Evolutionary conservation across 2,888 invertebrate species (phyloP), one percentile per base, ranked within the genome.

Genomic region (Melieria picta): DNA sequence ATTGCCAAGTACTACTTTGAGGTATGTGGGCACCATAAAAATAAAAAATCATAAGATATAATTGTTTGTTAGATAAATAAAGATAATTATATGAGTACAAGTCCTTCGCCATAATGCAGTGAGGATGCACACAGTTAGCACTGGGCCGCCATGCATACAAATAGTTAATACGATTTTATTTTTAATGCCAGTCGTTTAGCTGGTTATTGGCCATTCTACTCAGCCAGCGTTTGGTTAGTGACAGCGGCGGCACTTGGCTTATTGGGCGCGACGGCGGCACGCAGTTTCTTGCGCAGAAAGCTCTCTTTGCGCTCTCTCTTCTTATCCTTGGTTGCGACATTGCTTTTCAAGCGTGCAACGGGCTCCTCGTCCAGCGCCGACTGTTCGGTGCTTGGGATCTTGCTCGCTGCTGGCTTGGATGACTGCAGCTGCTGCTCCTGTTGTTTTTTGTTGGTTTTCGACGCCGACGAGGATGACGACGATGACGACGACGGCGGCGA

Each of bases 231-330:
- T 74, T 73, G 66, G 75, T 78, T 77, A 84, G 83, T 81, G 75
- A 80, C 79, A 77, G 74, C 62, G 76, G 81, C 79, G 73, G 78
- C 76, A 67, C 77, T 77, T 64, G 76, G 74, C 58, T 80, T 85
- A 76, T 72, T 83, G 71, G 79, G 81, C 77, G 82, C 79, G 81
- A 87, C 84, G 77, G 82, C 81, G 78, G 87, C 84, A 77, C 82
- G 83, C 77, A 86, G 83, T 60, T 84, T 88, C 83, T 87, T 87
- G 75, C 86, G 87, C 75, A 88, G 82, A 80, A 88, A 88, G 83
- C 88, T 89, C 77, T 86, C 81, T 73, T 86, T 86, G 71, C 85
- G 83, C 5, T 3, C 56, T 48, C 88, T 89, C 77, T 85, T 81
- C 73, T 85, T 85, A 70, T 84, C 82, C 7, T 82, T 81, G 4